Percentiles rank a stretch among this genome's conserved stretches.
Evolutionary conservation across 2,888 invertebrate genomes (phyloP).

Genomic region (Zygothrica quintamaculata): DNA sequence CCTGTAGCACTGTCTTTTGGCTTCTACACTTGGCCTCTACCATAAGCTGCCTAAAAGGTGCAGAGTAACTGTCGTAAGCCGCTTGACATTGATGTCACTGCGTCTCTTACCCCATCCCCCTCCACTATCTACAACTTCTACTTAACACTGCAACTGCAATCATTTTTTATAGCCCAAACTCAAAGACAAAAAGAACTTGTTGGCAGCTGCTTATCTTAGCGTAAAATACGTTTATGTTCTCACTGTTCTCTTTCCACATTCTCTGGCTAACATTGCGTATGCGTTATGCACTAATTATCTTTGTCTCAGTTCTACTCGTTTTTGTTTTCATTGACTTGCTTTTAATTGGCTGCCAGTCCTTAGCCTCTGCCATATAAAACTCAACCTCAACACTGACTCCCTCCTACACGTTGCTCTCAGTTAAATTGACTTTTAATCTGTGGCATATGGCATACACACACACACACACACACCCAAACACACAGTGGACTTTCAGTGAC

Average conservation of each 20-base stretch:
- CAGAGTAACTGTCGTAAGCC: conserved; percentile 75
- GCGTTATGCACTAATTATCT: conserved; percentile 63
- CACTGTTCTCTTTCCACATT: conserved; percentile 19
- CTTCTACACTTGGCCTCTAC: conserved; percentile 39
- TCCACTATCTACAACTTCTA: too few relatives aligned
- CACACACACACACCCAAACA: conserved; percentile 6
- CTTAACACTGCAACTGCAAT: conserved; percentile 31
- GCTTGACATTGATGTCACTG: conserved; percentile 47
- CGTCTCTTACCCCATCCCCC: conserved; percentile 6
- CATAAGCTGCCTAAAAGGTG: conserved; percentile 73
- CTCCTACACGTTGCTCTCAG: conserved; percentile 51
- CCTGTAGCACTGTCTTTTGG: conserved; percentile 51
- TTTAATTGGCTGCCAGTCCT: conserved; percentile 71
- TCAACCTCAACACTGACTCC: conserved; percentile 37
- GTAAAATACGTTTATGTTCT: conserved; percentile 31
- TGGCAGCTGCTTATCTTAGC: conserved; percentile 29
- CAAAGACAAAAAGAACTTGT: conserved; percentile 37
- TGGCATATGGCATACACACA: conserved; percentile 58
- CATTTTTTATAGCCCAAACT: conserved; percentile 51
- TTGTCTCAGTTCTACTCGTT: conserved; percentile 75
- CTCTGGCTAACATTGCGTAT: conserved; percentile 63
- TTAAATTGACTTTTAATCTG: conserved; percentile 76
- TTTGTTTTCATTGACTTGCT: conserved; percentile 68
- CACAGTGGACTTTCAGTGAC: too few relatives aligned
- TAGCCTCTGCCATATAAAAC: conserved; percentile 65